Evolutionary conservation across 2,888 invertebrate species (phyloP), one percentile per base, ranked within the genome.

Genomic region (Erebia epiphron): DNA sequence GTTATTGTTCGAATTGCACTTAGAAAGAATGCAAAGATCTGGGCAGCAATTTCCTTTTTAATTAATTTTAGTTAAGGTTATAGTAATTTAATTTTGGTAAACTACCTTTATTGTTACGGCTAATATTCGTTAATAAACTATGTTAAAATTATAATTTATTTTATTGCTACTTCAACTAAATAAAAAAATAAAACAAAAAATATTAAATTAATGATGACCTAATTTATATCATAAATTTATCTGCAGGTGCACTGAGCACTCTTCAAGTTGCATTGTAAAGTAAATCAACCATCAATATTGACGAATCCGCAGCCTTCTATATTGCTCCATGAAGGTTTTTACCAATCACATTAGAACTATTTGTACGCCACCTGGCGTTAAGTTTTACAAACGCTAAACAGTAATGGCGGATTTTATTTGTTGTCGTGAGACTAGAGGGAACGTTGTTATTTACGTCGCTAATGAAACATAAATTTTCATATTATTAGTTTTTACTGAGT

Each of bases 1-100:
- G 91, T 89, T 98, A 82, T 91, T 98, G 81, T 97, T 97, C 91
- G 96, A 97, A 87, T 94, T 97, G 84, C 97, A 98, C 88, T 91
- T 97, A 84, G 97, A 97, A 82, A 94, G 98, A 83, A 89, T 96
- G 83, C 96, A 96, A 87, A 94, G 98, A 90, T 89, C 89, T 83
- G 94, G 92, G 54, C 93, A 94, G 76, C 89, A 90, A 75, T 91
- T 87, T 79, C 93, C 90, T 67, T 93, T 90, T 87, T 91, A 85
- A 82, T 77, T 16, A 74, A 72, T 54, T 57, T 76, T 80, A n/a
- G n/a, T n/a, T n/a, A n/a, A 82, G 71, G 74, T 69, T 77, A 75
- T 64, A 73, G 68, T 57, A 68, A 74, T 69, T 79, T 76, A 82
- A 82, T 81, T 82, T 83, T 81, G 84, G 81, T 10, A 21, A 62